Evolutionary conservation across 2,797 vertebrate genomes (phyloP).

Genomic region (Lycodopsis pacificus): DNA sequence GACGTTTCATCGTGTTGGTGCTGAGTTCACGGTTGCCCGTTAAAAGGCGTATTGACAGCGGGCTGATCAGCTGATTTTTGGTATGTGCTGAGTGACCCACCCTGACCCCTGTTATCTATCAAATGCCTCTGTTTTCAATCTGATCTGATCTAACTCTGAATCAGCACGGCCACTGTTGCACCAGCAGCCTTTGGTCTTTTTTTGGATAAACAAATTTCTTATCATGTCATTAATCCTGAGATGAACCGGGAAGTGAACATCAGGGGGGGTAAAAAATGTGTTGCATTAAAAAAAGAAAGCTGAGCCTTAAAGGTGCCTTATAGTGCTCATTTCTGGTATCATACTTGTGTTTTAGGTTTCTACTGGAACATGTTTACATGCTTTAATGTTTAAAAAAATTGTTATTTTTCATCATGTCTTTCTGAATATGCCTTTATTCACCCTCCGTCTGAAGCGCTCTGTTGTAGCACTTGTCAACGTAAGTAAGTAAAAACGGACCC

Average conservation of each 20-base stretch:
- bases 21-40: slow-evolving; percentile 60
- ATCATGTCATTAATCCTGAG: not conserved
- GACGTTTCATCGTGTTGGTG: slow-evolving; percentile 23
- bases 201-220: slow-evolving; percentile 7
- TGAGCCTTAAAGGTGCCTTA: not conserved
- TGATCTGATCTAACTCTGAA: not conserved
- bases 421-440: no score
- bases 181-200: not conserved
- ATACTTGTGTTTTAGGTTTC: no score
- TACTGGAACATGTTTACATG: no score
- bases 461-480: no score
- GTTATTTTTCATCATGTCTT: no score
- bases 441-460: no score
- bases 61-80: slow-evolving; percentile 47
- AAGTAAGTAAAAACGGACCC: not conserved
- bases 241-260: not conserved
- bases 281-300: no score
- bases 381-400: no score
- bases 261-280: no score
- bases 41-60: slow-evolving; percentile 43
- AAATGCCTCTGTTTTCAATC: slow-evolving; percentile 50
- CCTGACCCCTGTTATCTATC: slow-evolving; percentile 56
- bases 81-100: slow-evolving; percentile 35
- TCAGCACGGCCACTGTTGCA: slow-evolving; percentile 7
- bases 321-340: no score